Percentiles rank a stretch among this genome's conserved stretches.
Evolutionary conservation across 2,888 invertebrate genomes (phyloP).

Genomic region (Geophilus truncorum): DNA sequence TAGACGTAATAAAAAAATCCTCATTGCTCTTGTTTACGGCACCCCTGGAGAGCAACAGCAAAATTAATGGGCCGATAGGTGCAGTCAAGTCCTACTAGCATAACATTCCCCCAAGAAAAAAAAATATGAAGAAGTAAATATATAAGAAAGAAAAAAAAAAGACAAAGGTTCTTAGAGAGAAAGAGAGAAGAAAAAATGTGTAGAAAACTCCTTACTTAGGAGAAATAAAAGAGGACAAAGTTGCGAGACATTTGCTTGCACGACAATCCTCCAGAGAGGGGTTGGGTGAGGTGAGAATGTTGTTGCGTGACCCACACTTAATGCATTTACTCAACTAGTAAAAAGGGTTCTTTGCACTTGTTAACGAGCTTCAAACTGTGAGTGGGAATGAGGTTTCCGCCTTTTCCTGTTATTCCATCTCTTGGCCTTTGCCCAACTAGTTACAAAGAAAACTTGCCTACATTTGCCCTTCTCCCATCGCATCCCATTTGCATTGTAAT

Average conservation of each 20-base stretch:
- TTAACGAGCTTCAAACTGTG: slow-evolving; percentile 25
- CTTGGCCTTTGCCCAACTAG: slow-evolving; percentile 24
- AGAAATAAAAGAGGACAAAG: background rate
- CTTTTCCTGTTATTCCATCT: slow-evolving; percentile 19
- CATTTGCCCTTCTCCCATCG: slow-evolving; percentile 24
- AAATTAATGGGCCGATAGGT: background rate
- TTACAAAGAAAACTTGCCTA: background rate
- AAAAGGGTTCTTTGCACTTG: slow-evolving; percentile 27
- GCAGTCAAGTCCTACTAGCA: background rate
- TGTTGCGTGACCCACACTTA: slow-evolving; percentile 21
- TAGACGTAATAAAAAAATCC: background rate
- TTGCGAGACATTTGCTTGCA: background rate
- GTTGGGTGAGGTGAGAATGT: background rate
- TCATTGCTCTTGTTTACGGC: background rate
- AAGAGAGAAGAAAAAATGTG: background rate
- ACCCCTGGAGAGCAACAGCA: background rate
- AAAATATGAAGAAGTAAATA: too few relatives aligned
- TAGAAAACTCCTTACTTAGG: background rate
- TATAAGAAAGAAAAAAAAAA: too few relatives aligned
- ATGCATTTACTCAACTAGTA: slow-evolving; percentile 17
- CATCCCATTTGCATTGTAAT: slow-evolving; percentile 18
- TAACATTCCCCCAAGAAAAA: background rate
- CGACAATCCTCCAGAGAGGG: background rate
- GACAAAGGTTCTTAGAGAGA: background rate
- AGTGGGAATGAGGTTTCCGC: slow-evolving; percentile 24